Evolutionary conservation across 2,888 invertebrate genomes (phyloP).

Genomic region (Trachelus tabidus): DNA sequence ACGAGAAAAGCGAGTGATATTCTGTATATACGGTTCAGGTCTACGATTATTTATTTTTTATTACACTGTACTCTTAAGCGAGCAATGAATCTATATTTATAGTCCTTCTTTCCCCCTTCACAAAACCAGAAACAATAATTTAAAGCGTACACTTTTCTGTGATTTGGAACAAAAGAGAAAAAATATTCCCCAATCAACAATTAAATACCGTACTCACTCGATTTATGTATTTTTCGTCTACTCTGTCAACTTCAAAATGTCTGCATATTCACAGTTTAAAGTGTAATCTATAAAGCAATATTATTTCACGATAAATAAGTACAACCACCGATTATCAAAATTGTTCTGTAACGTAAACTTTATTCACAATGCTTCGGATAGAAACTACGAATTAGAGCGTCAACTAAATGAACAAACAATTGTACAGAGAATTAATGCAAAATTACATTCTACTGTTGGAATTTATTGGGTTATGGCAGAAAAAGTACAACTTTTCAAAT

Average conservation of each 20-base stretch:
- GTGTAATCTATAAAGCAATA: neutral
- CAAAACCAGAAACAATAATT: neutral
- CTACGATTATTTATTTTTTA: slow-evolving; percentile 54
- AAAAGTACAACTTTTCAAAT: neutral
- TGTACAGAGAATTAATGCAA: neutral
- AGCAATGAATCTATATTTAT: slow-evolving; percentile 34
- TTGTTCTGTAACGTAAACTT: too few species aligned
- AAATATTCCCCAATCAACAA: neutral
- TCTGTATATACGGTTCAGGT: slow-evolving; percentile 50
- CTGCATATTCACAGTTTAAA: too few species aligned
- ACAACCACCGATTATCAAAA: too few species aligned
- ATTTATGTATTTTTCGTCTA: too few species aligned
- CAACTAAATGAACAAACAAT: neutral
- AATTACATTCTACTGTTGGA: neutral
- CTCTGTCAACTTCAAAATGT: too few species aligned
- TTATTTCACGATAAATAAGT: neutral
- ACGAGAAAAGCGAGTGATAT: neutral
- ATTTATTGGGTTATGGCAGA: neutral
- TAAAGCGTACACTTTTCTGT: neutral
- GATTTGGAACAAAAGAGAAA: neutral
- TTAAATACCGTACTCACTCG: neutral
- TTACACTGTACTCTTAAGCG: slow-evolving; percentile 40
- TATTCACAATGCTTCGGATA: too few species aligned
- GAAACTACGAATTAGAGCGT: too few species aligned
- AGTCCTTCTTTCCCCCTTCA: neutral